These are phyloP conservation scores for Chaenodraco wilsoni DNA, from an alignment of 2,797 vertebrate genomes.

Conservation along the genomic window DNA sequence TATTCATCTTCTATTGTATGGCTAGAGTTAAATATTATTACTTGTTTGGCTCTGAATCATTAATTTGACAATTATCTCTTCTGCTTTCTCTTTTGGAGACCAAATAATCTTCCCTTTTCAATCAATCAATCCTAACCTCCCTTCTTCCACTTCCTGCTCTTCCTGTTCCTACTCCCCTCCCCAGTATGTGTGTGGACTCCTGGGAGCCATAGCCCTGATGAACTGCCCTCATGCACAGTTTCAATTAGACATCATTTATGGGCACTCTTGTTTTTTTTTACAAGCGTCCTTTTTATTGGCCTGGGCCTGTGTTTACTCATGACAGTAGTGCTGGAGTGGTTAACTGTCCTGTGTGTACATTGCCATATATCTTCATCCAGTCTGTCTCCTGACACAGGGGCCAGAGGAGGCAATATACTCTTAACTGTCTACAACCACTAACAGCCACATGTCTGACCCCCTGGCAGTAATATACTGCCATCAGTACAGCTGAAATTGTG, in stretches of 20 bases:
- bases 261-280: constrained; percentile 60
- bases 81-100: constrained; percentile 27
- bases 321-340: constrained; percentile 62
- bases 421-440: constrained; percentile 24
- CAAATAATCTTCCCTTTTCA: constrained; percentile 45
- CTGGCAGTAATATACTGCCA: constrained; percentile 35
- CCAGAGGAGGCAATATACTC: constrained; percentile 36
- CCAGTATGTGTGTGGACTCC: constrained; percentile 38
- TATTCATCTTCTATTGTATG: constrained; percentile 24
- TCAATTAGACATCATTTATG: constrained; percentile 83
- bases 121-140: constrained; percentile 34
- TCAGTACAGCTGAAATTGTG: constrained; percentile 21
- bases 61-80: constrained; percentile 28
- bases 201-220: constrained; percentile 59
- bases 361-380: constrained; percentile 68
- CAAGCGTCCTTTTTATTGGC: constrained; percentile 68
- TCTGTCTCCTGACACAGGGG: constrained; percentile 54
- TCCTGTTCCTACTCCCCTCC: constrained; percentile 17
- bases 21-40: constrained; percentile 33
- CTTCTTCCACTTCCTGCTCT: constrained; percentile 46
- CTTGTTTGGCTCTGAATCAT: constrained; percentile 22
- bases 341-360: constrained; percentile 52
- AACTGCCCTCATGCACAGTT: constrained; percentile 75
- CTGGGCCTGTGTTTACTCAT: constrained; percentile 68
- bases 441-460: constrained; percentile 50